Percentiles rank a stretch among this genome's conserved stretches.
Conservation (phyloP, 2,113 vertebrate genomes). For the Tapirus terrestris region DNA sequence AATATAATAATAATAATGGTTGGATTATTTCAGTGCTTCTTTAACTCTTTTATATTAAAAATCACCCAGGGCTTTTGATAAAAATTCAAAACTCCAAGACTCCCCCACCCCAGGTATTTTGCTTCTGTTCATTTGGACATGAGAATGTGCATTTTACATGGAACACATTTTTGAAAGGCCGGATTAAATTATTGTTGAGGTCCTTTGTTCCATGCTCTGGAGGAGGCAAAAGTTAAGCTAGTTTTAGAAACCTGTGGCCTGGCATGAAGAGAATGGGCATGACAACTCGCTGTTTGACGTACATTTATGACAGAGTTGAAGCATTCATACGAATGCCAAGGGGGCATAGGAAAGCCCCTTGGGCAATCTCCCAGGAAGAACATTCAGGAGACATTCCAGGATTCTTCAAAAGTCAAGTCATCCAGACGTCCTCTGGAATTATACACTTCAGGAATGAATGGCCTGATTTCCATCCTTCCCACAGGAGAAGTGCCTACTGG, state of each 20-base stretch:
- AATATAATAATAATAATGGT: not conserved
- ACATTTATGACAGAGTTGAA: not conserved
- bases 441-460: not conserved
- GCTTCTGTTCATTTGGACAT: not conserved
- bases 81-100: not conserved
- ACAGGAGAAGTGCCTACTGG: not conserved
- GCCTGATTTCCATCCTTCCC: not conserved
- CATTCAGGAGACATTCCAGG: not conserved
- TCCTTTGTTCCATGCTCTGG: not conserved
- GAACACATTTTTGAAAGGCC: not conserved
- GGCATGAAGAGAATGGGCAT: not conserved
- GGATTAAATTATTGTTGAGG: not conserved
- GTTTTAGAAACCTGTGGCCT: conserved; percentile 25
- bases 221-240: not conserved
- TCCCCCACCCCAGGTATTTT: not conserved
- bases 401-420: not conserved
- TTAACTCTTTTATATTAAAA: not conserved
- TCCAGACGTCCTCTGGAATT: not conserved
- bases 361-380: not conserved
- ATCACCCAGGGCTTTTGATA: not conserved
- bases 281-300: not conserved
- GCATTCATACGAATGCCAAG: not conserved
- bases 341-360: not conserved
- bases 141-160: not conserved
- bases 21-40: not conserved